Evolutionary conservation across 2,113 vertebrate species (phyloP), one percentile per base, ranked within the genome.

Genomic region (Pungitius pungitius): DNA sequence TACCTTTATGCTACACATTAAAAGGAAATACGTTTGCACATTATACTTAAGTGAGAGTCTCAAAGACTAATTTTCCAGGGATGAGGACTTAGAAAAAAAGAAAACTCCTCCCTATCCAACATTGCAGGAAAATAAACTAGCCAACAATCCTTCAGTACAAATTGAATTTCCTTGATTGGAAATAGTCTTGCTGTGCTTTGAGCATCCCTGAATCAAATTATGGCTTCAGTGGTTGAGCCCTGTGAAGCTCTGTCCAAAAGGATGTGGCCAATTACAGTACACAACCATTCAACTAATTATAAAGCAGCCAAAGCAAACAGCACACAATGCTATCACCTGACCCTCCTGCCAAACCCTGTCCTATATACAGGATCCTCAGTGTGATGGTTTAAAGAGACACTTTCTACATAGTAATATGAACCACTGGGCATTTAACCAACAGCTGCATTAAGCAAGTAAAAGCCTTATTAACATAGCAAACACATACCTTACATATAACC

Each of bases 251-350:
- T 55, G 93, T 95, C 96, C 95, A 96, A 95, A 89, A 92, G 95
- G 96, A 96, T 96, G 96, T 96, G 95, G 95, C 95, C 95, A 94
- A 96, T 96, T 96, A 95, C 92, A 95, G 94, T 91, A 93, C 90
- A 91, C 94, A 92, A 93, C 92, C 77, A 54, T 94, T 92, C 93
- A 88, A 88, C 71, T 96, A 95, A 96, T 96, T 95, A 94, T 93
- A 92, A 94, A 93, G 94, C 93, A 94, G 94, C 95, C 92, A 93
- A 95, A 95, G 94, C 94, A 95, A 95, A 94, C 92, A 94, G 93
- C 90, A 92, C 89, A 88, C 92, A 93, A 86, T 94, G 92, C 93
- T 93, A 92, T 94, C 94, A 95, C 94, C 94, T 96, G 94, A 95
- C 93, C 91, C 86, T 90, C 92, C 92, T 95, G 94, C 94, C 95